Base-by-base conservation (phyloP, 2,113 vertebrate species). In the Catharus bicknelli region DNA sequence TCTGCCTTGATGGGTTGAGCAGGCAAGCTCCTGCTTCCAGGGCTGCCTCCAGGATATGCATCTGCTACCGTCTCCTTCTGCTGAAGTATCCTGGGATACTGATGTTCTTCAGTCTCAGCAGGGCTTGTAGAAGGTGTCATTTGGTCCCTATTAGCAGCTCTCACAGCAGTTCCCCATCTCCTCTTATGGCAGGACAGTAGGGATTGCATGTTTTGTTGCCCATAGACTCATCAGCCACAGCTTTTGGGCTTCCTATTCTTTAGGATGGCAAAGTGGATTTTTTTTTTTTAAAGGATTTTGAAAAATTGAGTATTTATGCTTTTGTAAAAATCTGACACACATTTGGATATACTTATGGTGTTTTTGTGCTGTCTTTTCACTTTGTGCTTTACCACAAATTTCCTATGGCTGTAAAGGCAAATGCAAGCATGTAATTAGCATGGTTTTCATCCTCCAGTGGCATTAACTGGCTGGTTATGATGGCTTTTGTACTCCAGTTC, bases 381-480 rank as follows among this genome's bases (percentile, higher is more conserved):
- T 94, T 94, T 87, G 67, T 70, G 43, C 95, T 77, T 87, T 73
- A 77, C 93, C 96, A 86, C 93, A 90, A 14, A 94, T 91, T 96
- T 96, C 91, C 95, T 96, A 92, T 90, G 89, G 94, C 89, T 92
- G 84, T 86, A 96, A 94, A 91, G 63, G 59, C 81, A 93, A 93
- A 95, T 70, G 59, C 47, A 88, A 83, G 61, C 82, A 77, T 94
- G 78, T 90, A 90, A 94, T 96, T 92, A 94, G 48, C 51, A 94
- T 88, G 63, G 75, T 91, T 94, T 94, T 91, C 91, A 94, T 94
- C n/a, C 2, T 93, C 86, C 87, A 83, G 84, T 43, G 68, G 79
- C 67, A 96, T 92, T 95, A 92, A 77, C 89, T 36, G 68, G 26
- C 38, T 95, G 86, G 59, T 91, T 93, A 82, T 9, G 3, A 75